Percentiles rank a stretch among this genome's conserved stretches.
Conservation (phyloP, 2,888 invertebrate genomes). For the Apotomis betuletana region DNA sequence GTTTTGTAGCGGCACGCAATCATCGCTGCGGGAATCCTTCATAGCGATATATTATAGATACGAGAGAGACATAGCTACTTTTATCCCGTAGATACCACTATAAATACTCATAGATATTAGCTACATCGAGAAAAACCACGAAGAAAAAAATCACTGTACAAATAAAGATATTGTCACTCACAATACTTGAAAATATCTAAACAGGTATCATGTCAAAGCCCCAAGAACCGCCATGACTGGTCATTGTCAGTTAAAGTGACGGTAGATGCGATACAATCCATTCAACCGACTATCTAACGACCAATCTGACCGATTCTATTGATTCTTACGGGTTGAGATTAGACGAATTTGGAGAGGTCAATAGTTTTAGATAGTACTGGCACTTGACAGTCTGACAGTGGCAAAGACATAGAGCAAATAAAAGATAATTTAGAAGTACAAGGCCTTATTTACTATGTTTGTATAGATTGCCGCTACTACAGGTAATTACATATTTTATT, state of each 20-base stretch:
- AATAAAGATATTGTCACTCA: conserved; percentile 39
- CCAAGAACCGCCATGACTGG: conserved; percentile 48
- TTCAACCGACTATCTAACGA: conserved; percentile 55
- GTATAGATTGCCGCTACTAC: too few species aligned
- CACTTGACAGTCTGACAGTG: conserved; percentile 40
- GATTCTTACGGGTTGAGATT: conserved; percentile 45
- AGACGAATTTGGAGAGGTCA: conserved; percentile 51
- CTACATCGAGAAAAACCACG: too few species aligned
- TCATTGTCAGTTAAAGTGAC: conserved; percentile 57
- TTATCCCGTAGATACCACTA: too few species aligned
- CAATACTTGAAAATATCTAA: conserved; percentile 25
- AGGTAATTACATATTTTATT: too few species aligned
- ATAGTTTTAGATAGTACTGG: conserved; percentile 24
- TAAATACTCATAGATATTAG: too few species aligned
- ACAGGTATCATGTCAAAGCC: conserved; percentile 33
- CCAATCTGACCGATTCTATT: conserved; percentile 55
- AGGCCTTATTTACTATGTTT: not conserved
- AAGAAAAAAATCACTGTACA: not conserved
- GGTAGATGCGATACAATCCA: conserved; percentile 59
- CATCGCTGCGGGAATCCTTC: too few species aligned
- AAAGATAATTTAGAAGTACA: too few species aligned
- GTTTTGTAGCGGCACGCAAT: too few species aligned
- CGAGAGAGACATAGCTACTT: too few species aligned
- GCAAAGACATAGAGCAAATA: not conserved
- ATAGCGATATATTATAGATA: too few species aligned